Base-by-base conservation (phyloP, 1,140 invertebrate genomes). In the Parasteatoda tepidariorum region DNA sequence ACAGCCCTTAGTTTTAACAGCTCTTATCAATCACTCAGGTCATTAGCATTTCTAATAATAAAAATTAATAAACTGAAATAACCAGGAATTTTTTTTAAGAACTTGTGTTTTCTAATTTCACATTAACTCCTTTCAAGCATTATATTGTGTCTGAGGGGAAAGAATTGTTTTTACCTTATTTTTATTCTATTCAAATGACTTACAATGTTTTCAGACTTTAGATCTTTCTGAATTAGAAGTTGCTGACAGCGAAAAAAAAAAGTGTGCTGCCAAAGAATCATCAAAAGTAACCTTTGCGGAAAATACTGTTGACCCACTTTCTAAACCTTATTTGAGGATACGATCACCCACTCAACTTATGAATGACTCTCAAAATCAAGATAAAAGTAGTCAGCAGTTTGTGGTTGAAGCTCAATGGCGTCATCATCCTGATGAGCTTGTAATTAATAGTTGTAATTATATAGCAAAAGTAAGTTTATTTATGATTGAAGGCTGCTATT, bases 391-490 rank as follows among this genome's bases (percentile, higher is more conserved):
- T 82, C 67, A 57, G 4, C 93, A 94, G 2, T 92, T 94, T 61
- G 31, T 48, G 6, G 61, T 84, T 59, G 94, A 94, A 87, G 94
- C 94, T 59, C 93, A 96, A 89, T 98, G 97, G 96, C 92, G 95
- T 87, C 96, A 98, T 90, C 92, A 94, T 87, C 95, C 96, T 3
- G 93, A 95, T 86, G 92, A 93, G 85, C 90, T 98, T 79, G 94
- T 98, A 84, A 94, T 94, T 41, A 94, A 95, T 28, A 93, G 93
- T 87, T 95, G 97, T 83, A 96, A 95, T 86, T 98, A 98, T 90
- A 92, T 95, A 86, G 96, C 96, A 73, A 95, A 95, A 91, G 96
- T 97, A 91, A 24, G 31, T 30, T n/a, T 33, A 2, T 66, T 4
- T n/a, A n/a, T 66, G 24, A 61, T 13, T 61, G 15, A n/a, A 7